Conservation (phyloP, 2,113 vertebrate species). For the Nesospiza acunhae region DNA sequence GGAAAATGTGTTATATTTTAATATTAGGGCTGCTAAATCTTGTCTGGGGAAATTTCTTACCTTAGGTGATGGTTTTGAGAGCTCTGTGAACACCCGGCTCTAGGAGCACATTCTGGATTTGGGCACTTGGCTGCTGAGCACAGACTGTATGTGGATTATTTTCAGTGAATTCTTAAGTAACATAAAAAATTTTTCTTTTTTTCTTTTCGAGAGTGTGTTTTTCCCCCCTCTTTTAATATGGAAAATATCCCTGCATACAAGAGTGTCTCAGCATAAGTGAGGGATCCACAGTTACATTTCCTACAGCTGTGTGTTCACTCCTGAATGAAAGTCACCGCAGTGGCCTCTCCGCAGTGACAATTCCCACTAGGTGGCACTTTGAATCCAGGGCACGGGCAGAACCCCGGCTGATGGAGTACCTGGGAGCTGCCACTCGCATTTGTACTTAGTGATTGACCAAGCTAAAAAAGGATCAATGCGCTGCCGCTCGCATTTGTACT, state of each 20-base stretch:
- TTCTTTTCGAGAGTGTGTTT: background rate
- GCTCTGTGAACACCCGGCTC: background rate
- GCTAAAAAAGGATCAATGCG: background rate
- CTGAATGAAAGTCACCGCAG: background rate
- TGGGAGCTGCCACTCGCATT: background rate
- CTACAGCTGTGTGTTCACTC: background rate
- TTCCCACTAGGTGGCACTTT: slow-evolving; percentile 69
- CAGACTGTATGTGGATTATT: background rate
- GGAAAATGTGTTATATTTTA: background rate
- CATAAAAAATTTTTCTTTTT: background rate
- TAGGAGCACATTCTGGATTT: background rate
- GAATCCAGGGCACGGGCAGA: background rate
- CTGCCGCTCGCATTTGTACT: background rate
- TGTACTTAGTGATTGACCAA: background rate
- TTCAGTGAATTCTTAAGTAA: background rate
- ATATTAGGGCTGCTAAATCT: background rate
- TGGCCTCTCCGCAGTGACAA: background rate
- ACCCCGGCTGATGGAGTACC: background rate
- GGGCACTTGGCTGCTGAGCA: background rate
- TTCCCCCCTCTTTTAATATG: fast-evolving
- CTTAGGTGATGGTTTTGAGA: background rate
- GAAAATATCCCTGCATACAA: background rate
- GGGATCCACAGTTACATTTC: background rate
- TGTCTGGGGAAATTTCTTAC: background rate
- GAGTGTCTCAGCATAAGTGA: background rate